Percentiles rank a stretch among this genome's conserved stretches.
phyloP scores from a whole-genome alignment of 2,797 vertebrate genomes.

The Darevskia nairensis region DNA sequence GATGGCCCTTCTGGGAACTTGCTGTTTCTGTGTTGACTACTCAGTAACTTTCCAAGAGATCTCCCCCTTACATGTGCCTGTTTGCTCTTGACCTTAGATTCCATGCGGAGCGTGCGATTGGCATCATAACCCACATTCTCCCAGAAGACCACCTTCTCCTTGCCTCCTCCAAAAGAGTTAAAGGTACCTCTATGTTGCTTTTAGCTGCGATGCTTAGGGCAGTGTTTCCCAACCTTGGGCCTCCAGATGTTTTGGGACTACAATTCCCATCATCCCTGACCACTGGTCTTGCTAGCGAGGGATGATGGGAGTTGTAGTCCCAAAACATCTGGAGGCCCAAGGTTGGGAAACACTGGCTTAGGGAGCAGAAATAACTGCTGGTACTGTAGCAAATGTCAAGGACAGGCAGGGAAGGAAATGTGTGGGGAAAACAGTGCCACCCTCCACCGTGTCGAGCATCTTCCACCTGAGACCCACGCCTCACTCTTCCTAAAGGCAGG shows the following conservation, averaged over 20 bases:
- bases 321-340: no score
- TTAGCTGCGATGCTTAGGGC: fast-evolving
- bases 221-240: no score
- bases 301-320: no score
- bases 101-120: conserved; percentile 99
- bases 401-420: neutral
- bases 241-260: no score
- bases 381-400: neutral
- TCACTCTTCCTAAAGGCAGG: no score
- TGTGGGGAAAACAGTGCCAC: no score
- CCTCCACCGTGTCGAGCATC: no score
- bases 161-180: conserved; percentile 98
- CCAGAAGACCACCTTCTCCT: conserved; percentile 98
- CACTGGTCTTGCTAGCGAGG: no score
- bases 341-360: no score
- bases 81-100: conserved; percentile 82
- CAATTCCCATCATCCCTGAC: no score
- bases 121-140: conserved; percentile 99
- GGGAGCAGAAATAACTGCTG: neutral
- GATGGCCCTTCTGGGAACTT: neutral
- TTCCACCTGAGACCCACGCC: no score
- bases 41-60: neutral
- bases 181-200: conserved; percentile 83
- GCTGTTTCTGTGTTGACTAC: neutral
- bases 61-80: neutral